Evolutionary conservation across 2,797 vertebrate genomes (phyloP), one percentile per base, ranked within the genome.

Genomic region (Eulemur rubriventer): DNA sequence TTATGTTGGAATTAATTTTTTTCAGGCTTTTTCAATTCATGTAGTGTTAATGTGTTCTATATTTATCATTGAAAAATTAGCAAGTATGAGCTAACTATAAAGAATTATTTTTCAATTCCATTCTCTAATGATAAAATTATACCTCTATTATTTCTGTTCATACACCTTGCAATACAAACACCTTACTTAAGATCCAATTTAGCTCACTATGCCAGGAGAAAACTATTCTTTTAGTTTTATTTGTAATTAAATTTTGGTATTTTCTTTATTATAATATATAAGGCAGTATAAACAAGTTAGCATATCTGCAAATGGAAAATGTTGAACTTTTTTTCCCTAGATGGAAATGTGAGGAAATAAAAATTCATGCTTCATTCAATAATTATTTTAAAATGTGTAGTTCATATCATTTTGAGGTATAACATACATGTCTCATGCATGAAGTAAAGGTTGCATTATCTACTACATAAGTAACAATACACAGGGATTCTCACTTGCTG

Each of bases 1-100:
- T 3, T 83, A 46, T 63, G 28, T 87, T 73, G 67, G n/a, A 73
- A 75, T 78, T 96, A 59, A 86, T 86, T 86, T 96, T 4, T 80
- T 93, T 76, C 46, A 52, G 17, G 0, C 20, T 59, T 89, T 72
- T 43, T 65, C 50, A 59, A 50, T 87, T 85, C 26, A 94, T 43
- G 92, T 85, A 82, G 55, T 55, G 10, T 89, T 61, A 59, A 35
- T 59, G 3, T 83, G 24, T 73, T 78, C 65, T 94, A 57, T 69
- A 63, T 70, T 85, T 86, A 78, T 43, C 16, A 82, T 28, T 86
- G 17, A 82, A 95, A 93, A 84, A 93, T 67, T n/a, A 59, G 30
- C 24, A 80, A 73, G 20, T 52, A 67, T 20, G 26, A 69, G 28
- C 2, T 72, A 93, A 81, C 7, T 87, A 26, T 52, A 91, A n/a